Evolutionary conservation across 1,140 invertebrate genomes (phyloP).

Genomic region (Apolygus lucorum): DNA sequence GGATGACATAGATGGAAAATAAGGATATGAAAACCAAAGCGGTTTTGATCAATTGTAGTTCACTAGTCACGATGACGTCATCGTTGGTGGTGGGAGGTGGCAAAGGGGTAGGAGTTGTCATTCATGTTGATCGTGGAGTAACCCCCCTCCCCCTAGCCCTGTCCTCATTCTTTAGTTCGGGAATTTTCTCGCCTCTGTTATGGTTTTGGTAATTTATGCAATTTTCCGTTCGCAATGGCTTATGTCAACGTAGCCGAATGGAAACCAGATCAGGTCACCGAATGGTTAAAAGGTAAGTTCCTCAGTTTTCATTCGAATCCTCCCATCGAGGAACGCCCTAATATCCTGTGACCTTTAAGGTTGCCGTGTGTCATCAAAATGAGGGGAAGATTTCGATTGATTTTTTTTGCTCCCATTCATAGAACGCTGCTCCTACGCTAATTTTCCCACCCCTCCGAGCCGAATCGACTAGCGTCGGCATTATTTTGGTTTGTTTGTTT

Average conservation of each 20-base stretch:
- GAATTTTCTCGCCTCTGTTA: neutral
- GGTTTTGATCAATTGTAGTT: too few species aligned
- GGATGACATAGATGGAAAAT: too few species aligned
- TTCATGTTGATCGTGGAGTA: neutral
- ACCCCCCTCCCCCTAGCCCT: neutral
- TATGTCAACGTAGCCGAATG: constrained; percentile 86
- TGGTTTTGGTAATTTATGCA: neutral
- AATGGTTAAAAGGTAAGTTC: constrained; percentile 77
- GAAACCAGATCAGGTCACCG: constrained; percentile 85
- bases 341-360: neutral
- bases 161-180: neutral
- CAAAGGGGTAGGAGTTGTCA: neutral
- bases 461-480: neutral
- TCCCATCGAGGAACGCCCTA: neutral
- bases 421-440: neutral
- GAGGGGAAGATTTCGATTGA: neutral
- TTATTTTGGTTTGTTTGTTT: neutral
- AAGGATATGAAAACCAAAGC: too few species aligned
- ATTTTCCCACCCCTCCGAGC: neutral
- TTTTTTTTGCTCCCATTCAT: constrained; percentile 3
- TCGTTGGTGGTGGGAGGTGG: neutral
- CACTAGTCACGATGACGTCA: neutral
- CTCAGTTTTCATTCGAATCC: neutral
- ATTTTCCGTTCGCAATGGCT: constrained; percentile 49
- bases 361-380: neutral